Base-by-base conservation (phyloP, 2,113 vertebrate genomes). In the Gasterosteus nipponicus region DNA sequence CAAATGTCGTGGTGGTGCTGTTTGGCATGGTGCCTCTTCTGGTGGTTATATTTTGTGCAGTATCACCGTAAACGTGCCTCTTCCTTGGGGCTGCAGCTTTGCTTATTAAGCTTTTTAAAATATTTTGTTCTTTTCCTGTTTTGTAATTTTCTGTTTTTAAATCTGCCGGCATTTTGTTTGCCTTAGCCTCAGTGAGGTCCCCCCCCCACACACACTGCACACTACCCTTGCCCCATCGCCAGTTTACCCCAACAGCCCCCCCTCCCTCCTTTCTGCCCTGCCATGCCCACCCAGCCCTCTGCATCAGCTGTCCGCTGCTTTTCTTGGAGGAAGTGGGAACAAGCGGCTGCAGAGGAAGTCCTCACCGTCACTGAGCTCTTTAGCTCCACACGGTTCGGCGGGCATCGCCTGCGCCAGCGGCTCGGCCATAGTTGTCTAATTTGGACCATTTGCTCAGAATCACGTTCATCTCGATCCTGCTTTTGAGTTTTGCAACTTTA, bases 401-500 rank as follows among this genome's bases (percentile, higher is more conserved):
- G 72, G 64, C 69, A 44, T 65, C 64, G 31, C 44, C 59, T 57
- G 65, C 60, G 73, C 49, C 58, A 69, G 59, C 41, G 44, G 22
- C 75, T 86, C 70, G n/a, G 46, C 26, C 61, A 29, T 47, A 65
- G 60, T 3, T 10, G 4, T 42, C 44, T 41, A 7, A 69, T 68
- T 75, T 49, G 75, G 75, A 12, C 51, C 69, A 14, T 59, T 59
- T 16, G 54, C 65, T 67, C 77, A 63, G 57, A 83, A 74, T 69
- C 75, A 70, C 81, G 5, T 75, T 83, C 71, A 75, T 83, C 85
- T 88, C 77, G 67, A 72, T 87, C 80, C 77, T 75, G 78, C 82
- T 91, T 85, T 86, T 87, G 85, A 89, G 77, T 94, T 94, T 92
- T 93, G 91, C 84, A 65, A 81, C 93, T 94, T 93, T 93, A 93